These are phyloP conservation scores for Globodera rostochiensis DNA, from an alignment of 1,140 invertebrate species.

Conservation along the genomic window DNA sequence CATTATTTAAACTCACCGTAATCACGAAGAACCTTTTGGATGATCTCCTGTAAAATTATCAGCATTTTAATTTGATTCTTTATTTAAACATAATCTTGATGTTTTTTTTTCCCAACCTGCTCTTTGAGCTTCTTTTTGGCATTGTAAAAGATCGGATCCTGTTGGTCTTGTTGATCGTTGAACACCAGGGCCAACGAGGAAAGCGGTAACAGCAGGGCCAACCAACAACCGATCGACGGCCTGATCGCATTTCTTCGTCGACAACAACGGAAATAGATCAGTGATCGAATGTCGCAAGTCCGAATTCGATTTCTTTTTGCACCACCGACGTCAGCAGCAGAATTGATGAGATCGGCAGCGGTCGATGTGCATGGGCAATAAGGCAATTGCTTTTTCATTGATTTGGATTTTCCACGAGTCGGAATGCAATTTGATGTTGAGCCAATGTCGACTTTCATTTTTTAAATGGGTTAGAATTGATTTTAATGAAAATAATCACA, in stretches of 20 bases:
- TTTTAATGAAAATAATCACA: no score
- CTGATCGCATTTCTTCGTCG: background rate
- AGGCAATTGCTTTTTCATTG: background rate
- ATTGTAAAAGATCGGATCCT: slow-evolving; percentile 26
- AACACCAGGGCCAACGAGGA: slow-evolving; percentile 5
- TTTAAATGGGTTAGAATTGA: no score
- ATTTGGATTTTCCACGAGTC: background rate
- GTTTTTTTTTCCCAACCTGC: background rate
- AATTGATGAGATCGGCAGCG: background rate
- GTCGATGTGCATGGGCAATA: background rate
- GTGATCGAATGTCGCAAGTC: background rate
- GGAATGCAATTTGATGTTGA: no score
- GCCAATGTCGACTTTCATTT: no score
- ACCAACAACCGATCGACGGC: slow-evolving; percentile 1
- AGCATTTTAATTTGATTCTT: background rate
- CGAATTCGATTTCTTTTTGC: background rate
- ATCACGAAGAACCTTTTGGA: slow-evolving; percentile 60
- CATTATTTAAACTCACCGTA: slow-evolving; percentile 42
- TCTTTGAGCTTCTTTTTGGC: slow-evolving; percentile 62
- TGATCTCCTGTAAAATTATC: slow-evolving; percentile 55
- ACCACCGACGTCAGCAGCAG: background rate
- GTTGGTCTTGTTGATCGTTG: background rate
- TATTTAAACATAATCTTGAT: background rate
- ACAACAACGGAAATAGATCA: background rate
- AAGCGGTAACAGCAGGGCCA: background rate